phyloP scores from a whole-genome alignment of 2,113 vertebrate species.

The Brachyhypopomus occidentalis region DNA sequence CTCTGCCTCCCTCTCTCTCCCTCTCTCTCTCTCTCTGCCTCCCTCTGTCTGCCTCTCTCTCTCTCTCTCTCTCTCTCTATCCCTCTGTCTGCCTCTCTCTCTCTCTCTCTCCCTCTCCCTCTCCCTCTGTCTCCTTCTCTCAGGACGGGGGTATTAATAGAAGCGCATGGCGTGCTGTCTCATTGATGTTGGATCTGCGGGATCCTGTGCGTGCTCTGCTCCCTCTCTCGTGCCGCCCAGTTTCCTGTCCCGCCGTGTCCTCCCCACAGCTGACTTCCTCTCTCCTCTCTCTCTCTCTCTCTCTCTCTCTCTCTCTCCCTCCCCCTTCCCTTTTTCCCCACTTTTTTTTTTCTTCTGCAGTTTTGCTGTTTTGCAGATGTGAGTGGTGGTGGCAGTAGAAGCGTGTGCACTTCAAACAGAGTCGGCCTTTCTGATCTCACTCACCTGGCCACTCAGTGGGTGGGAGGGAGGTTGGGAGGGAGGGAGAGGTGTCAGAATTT shows the following conservation, averaged over 20 bases:
- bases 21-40: slow-evolving; percentile 36
- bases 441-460: slow-evolving; percentile 32
- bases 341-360: not conserved
- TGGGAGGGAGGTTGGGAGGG: not conserved
- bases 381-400: slow-evolving; percentile 2
- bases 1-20: slow-evolving; percentile 21
- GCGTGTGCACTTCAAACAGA: slow-evolving; percentile 48
- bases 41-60: too few relatives aligned
- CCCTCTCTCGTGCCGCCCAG: slow-evolving; percentile 24
- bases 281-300: not conserved
- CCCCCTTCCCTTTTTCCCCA: not conserved
- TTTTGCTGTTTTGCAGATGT: slow-evolving; percentile 42
- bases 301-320: slow-evolving; percentile 1
- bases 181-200: slow-evolving; percentile 55
- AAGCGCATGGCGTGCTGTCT: slow-evolving; percentile 48
- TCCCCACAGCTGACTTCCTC: slow-evolving; percentile 30
- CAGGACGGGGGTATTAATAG: slow-evolving; percentile 42
- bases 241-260: slow-evolving; percentile 41
- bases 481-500: not conserved
- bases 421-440: slow-evolving; percentile 42
- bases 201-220: slow-evolving; percentile 18
- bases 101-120: too few relatives aligned
- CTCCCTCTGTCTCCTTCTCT: not conserved
- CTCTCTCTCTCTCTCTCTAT: too few relatives aligned
- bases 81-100: not conserved